These are phyloP conservation scores for Theonella swinhoei DNA, from an alignment of 37 sponge, comb jelly and placozoan species.

Conservation along the genomic window DNA sequence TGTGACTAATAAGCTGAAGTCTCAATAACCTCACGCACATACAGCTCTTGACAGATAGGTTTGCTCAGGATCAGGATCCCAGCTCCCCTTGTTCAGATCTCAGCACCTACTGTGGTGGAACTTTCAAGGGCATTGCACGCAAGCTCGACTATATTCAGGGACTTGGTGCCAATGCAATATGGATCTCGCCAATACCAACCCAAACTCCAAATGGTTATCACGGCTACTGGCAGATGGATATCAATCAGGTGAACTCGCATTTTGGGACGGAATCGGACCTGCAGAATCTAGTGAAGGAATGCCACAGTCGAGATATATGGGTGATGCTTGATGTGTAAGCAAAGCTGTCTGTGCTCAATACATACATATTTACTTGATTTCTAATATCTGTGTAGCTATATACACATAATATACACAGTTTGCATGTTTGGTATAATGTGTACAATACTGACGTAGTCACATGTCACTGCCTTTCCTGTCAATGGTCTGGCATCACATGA, in stretches of 20 bases:
- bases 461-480: no score
- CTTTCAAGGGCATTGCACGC: constrained; percentile 21
- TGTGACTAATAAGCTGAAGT: no score
- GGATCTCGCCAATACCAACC: constrained; percentile 68
- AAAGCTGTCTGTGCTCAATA: background rate
- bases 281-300: constrained; percentile 55
- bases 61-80: constrained; percentile 36
- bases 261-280: constrained; percentile 72
- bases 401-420: no score
- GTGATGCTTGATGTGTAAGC: constrained; percentile 91
- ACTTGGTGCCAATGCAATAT: constrained; percentile 46
- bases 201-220: constrained; percentile 82
- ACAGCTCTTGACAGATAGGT: constrained; percentile 79
- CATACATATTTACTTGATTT: no score
- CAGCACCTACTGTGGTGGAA: constrained; percentile 39
- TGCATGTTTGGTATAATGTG: background rate
- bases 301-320: constrained; percentile 82
- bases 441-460: no score
- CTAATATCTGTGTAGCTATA: no score
- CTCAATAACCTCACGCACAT: background rate
- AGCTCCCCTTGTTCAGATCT: constrained; percentile 23
- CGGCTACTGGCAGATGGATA: constrained; percentile 88
- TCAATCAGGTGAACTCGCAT: constrained; percentile 64
- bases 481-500: no score
- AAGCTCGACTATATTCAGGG: constrained; percentile 48